A percentile compares a stretch with the other conserved stretches of the same genome.
Conservation (phyloP, 2,888 invertebrate genomes). For the Eupeodes luniger region DNA sequence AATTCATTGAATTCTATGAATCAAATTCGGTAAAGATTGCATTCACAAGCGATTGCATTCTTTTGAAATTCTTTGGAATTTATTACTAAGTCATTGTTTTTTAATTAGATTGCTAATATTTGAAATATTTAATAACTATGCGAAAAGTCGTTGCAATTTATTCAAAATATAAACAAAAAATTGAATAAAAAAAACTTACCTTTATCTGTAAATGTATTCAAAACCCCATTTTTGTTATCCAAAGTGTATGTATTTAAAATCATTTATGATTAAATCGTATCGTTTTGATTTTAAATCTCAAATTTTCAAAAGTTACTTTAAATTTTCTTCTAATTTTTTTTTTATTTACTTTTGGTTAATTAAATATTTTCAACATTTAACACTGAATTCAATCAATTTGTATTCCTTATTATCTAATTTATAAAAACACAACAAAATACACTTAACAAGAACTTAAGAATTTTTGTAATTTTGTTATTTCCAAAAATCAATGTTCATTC, state of each 20-base stretch:
- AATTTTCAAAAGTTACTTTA: not conserved
- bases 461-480: not conserved
- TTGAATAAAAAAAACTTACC: constrained; percentile 35
- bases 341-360: constrained; percentile 11
- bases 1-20: too few species aligned
- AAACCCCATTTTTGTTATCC: constrained; percentile 42
- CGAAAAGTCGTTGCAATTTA: constrained; percentile 46
- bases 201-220: not conserved
- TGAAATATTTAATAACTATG: too few species aligned
- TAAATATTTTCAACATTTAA: constrained; percentile 37
- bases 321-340: constrained; percentile 14
- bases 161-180: not conserved
- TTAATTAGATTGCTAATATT: too few species aligned
- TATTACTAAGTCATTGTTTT: too few species aligned
- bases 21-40: too few species aligned
- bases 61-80: too few species aligned
- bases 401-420: not conserved
- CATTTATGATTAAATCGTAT: constrained; percentile 9
- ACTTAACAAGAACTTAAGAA: constrained; percentile 15
- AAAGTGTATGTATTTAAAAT: constrained; percentile 13
- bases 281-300: not conserved
- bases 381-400: constrained; percentile 25
- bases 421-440: not conserved
- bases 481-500: constrained; percentile 12
- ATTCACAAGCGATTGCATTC: too few species aligned